Base-by-base conservation (phyloP, 2,113 vertebrate genomes). In the Myxocyprinus asiaticus region DNA sequence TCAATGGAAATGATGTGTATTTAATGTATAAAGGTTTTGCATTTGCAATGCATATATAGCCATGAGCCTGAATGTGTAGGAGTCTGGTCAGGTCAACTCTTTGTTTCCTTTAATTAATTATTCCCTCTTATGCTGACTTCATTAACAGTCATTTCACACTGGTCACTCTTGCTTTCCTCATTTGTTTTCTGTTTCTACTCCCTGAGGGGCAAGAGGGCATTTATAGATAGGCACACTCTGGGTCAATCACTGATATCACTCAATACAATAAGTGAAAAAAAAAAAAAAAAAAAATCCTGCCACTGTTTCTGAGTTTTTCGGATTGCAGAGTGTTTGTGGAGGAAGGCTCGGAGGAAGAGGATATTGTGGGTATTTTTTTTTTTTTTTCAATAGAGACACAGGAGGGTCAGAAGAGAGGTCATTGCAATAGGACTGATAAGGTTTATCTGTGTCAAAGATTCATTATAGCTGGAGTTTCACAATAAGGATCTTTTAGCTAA, bases 141-240 rank as follows among this genome's bases (percentile, higher is more conserved):
- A 94, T 94, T 94, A 94, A 92, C 90, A 94, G 90, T 93, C 92
- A 89, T 89, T 91, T 92, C 92, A 93, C 94, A 93, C 92, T 89
- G 88, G 81, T 89, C 90, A 83, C 87, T 93, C 89, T 89, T 88
- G 91, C 91, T 63, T 91, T 58, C n/a, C 47, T 47, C 53, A 51
- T 17, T 47, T 53, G 50, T 92, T 47, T 61, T 69, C 62, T 78
- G 22, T 70, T 47, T 63, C 86, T 90, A 93, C 22, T 88, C 82
- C 88, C 89, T 91, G 91, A 90, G 87, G 92, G 89, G 89, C 5
- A 88, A n/a, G 55, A 56, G 11, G 53, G 12, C 45, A 76, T 72
- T 69, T 70, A 73, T 51, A 4, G 8, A 33, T 33, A 33, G 22
- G 22, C 22, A 33, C 1, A 1, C 22, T 33, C 22, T 33, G 22